phyloP scores from a whole-genome alignment of 1,140 invertebrate genomes.

The Probaryconus sp. region DNA sequence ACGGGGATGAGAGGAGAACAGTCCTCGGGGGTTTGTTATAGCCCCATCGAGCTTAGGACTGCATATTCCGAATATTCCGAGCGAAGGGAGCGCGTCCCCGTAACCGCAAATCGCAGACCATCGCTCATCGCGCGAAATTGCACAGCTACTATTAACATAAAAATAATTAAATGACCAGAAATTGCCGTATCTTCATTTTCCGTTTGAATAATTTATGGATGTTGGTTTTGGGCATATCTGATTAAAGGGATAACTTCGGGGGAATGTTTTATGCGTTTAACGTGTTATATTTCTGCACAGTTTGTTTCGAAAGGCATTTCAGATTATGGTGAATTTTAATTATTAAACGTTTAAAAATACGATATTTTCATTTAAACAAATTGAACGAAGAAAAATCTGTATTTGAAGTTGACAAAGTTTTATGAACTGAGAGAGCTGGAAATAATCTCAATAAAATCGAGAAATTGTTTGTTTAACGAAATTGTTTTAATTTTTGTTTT shows the following conservation, averaged over 20 bases:
- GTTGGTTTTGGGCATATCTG: slow-evolving; percentile 21
- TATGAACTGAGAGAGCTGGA: too few species aligned
- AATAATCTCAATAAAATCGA: too few species aligned
- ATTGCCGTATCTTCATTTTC: slow-evolving; percentile 39
- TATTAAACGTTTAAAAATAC: background rate
- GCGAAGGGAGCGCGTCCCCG: slow-evolving; percentile 37
- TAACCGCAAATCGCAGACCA: slow-evolving; percentile 57
- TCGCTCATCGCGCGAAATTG: slow-evolving; percentile 64
- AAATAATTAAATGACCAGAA: slow-evolving; percentile 69
- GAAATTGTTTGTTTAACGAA: too few species aligned
- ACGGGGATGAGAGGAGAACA: slow-evolving; percentile 48
- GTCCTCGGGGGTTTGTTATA: slow-evolving; percentile 55
- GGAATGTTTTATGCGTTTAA: slow-evolving; percentile 23
- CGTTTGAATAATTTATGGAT: slow-evolving; percentile 44
- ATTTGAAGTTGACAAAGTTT: too few species aligned
- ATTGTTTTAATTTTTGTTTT: background rate
- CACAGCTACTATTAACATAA: slow-evolving; percentile 66
- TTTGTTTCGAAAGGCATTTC: background rate
- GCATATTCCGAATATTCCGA: slow-evolving; percentile 64
- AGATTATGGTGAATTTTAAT: background rate
- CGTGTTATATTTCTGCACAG: too few species aligned
- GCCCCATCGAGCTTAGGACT: slow-evolving; percentile 44
- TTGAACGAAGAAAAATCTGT: too few species aligned
- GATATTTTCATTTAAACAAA: too few species aligned
- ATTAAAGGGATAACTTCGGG: slow-evolving; percentile 15